A percentile compares a stretch with the other conserved stretches of the same genome.
These are phyloP conservation scores for Galeopterus variegatus DNA, from an alignment of 2,113 vertebrate genomes.

Conservation along the genomic window DNA sequence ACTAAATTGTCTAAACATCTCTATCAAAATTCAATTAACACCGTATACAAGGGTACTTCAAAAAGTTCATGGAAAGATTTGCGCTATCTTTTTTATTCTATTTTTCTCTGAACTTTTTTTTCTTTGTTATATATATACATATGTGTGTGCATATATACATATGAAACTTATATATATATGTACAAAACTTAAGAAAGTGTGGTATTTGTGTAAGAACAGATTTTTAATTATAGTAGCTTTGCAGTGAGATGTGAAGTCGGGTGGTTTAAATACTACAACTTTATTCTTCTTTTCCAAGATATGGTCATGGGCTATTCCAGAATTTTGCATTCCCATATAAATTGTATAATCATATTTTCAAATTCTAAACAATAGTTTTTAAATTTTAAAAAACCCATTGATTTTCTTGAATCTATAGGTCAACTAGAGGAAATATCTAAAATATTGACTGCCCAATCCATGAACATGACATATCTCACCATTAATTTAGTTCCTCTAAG, in stretches of 20 bases:
- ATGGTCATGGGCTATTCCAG: not conserved
- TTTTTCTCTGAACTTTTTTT: not conserved
- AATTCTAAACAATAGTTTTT: not conserved
- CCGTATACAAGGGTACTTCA: too few species aligned
- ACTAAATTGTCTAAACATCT: not conserved
- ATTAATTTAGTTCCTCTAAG: not conserved
- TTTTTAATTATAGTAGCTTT: constrained; percentile 15
- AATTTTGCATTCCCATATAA: not conserved
- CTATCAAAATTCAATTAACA: not conserved
- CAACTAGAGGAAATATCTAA: not conserved
- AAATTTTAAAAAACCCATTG: not conserved
- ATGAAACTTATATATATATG: too few species aligned
- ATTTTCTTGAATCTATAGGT: not conserved
- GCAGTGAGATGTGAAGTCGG: not conserved
- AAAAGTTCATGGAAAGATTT: too few species aligned
- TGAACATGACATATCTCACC: not conserved
- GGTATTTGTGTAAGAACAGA: too few species aligned
- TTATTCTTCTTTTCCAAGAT: constrained; percentile 11
- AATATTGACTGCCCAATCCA: not conserved
- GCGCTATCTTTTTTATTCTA: too few species aligned
- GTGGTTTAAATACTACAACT: not conserved
- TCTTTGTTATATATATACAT: not conserved
- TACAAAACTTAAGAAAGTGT: too few species aligned
- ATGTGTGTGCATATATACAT: too few species aligned
- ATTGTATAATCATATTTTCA: constrained; percentile 26